Evolutionary conservation across 2,888 invertebrate genomes (phyloP), one percentile per base, ranked within the genome.

Genomic region (Stratiomys singularior): DNA sequence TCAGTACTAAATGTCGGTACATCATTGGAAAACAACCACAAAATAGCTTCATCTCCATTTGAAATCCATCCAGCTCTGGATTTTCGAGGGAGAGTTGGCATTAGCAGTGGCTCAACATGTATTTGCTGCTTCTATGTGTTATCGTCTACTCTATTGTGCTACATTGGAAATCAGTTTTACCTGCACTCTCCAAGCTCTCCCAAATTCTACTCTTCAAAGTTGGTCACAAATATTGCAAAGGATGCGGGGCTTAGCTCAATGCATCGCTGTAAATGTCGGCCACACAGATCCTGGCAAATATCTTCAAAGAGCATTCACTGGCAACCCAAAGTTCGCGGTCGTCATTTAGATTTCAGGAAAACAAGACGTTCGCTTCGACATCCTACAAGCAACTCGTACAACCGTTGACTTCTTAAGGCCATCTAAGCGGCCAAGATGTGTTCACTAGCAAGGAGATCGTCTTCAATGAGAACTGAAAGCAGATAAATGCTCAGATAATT

Each of bases 401-500:
- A 46, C 46, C 46, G 47, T 47, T 60, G 69, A 18, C 69, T 46
- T 69, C 69, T 47, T 69, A 69, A 66, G 44, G 28, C 66, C 37
- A 37, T 18, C 66, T 66, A 66, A 66, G 66, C 66, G 37, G 11
- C 37, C 27, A 27, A 63, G 23, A 37, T 37, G 28, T 25, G n/a
- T n/a, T 28, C 28, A 15, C 27, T 18, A 66, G 27, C 46, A 18
- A 3, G 66, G 18, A 66, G 37, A 21, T 69, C 47, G 44, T 46
- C 69, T 30, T 13, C 37, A 47, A 69, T 15, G 66, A 66, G 30
- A 11, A 72, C 25, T 60, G 60, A 74, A 74, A 37, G 58, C 74
- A 60, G 74, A 74, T 74, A 74, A 74, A 74, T 58, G 74, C n/a
- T 74, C 58, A 58, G 74, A 74, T 74, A 74, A 74, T 74, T 74